These are phyloP conservation scores for Alces alces DNA, from an alignment of 2,113 vertebrate species.

Conservation along the genomic window DNA sequence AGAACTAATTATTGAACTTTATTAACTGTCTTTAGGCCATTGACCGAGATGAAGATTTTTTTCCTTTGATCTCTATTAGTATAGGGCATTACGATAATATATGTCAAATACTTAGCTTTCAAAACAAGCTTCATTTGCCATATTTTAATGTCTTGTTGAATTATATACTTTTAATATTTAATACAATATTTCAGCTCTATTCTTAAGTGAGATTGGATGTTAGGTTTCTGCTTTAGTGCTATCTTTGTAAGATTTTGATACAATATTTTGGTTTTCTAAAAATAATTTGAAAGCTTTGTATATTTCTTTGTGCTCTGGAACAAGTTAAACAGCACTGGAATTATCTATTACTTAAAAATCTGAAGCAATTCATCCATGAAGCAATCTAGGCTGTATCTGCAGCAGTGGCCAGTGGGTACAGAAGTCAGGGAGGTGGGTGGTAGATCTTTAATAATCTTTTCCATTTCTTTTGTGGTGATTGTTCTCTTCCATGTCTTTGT, in stretches of 20 bases:
- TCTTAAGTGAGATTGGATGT: neutral
- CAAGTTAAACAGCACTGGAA: neutral
- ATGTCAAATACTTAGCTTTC: neutral
- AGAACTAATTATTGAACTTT: neutral
- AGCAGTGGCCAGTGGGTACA: neutral
- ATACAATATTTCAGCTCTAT: neutral
- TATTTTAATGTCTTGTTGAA: neutral
- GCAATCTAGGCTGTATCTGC: neutral
- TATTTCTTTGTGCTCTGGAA: neutral
- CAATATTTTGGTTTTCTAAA: slow-evolving; percentile 48
- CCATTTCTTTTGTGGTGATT: neutral
- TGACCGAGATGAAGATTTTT: neutral
- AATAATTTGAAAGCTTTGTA: slow-evolving; percentile 13
- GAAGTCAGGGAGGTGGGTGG: neutral
- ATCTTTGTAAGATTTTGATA: slow-evolving; percentile 1
- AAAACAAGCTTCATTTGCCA: neutral
- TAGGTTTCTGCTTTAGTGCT: neutral
- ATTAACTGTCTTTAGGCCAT: neutral
- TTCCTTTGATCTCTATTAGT: neutral
- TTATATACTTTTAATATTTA: neutral
- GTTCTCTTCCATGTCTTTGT: neutral
- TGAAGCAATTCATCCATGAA: neutral
- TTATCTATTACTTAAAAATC: slow-evolving; percentile 12
- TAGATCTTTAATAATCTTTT: neutral
- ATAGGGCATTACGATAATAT: neutral